Evolutionary conservation across 1,140 invertebrate species (phyloP), one percentile per base, ranked within the genome.

Genomic region (Drosophila sturtevanti): DNA sequence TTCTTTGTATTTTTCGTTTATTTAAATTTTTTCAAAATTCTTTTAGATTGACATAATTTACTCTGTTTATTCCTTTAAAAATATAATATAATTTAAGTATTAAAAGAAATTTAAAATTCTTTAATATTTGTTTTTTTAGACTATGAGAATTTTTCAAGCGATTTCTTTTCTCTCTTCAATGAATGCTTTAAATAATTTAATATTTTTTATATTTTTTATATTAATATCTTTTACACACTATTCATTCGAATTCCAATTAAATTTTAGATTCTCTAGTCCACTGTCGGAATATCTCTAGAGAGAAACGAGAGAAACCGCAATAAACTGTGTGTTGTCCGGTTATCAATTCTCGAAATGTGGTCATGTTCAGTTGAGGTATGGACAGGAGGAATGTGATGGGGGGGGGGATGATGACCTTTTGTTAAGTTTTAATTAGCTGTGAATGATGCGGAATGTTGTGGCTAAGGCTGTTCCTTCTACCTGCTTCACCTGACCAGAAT

Each of bases 401-500:
- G n/a, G n/a, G n/a, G n/a, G n/a, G n/a, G n/a, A n/a, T n/a, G 41
- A 48, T 48, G 41, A 48, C 41, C 41, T 18, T 48, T 48, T 21
- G 41, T 48, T 48, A 21, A 21, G 41, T 18, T 31, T 16, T 48
- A 48, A 48, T 48, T 48, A 48, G 41, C 41, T 48, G 41, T 16
- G 41, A 48, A 21, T 48, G 41, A 48, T 48, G 41, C 41, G 7
- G 11, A 18, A 48, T 48, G 41, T 48, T 48, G 41, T n/a, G 41
- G 41, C 16, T 4, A 38, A 9, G 10, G 2, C 41, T 10, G 7
- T 31, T 31, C 27, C 27, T 6, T 31, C 7, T 1, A 31, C 27
- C 27, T 31, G 27, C 2, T 31, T 4, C 27, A 24, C 22, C 22
- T 10, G 35, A 12, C 41, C 41, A 21, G n/a, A 48, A 48, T 48